Evolutionary conservation across 1,140 invertebrate species (phyloP).

Genomic region (Vanessa atalanta): DNA sequence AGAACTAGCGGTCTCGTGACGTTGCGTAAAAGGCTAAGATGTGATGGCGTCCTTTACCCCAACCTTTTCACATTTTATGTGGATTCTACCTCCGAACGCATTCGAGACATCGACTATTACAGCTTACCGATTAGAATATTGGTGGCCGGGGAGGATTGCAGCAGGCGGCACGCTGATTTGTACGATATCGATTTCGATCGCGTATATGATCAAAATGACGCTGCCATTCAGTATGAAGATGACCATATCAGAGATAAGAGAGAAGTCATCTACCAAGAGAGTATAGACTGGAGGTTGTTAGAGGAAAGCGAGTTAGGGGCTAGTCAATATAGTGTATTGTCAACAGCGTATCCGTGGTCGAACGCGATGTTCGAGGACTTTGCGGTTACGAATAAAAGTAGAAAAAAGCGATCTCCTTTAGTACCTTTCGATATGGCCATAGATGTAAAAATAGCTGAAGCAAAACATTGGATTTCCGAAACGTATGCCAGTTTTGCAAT

Average conservation of each 20-base stretch:
- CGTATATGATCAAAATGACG: slow-evolving; percentile 77
- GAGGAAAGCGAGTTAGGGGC: slow-evolving; percentile 69
- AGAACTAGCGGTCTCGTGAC: slow-evolving; percentile 87
- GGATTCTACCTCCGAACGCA: slow-evolving; percentile 89
- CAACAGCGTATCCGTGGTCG: slow-evolving; percentile 73
- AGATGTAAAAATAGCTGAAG: slow-evolving; percentile 83
- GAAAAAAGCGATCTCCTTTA: slow-evolving; percentile 68
- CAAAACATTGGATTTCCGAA: slow-evolving; percentile 91
- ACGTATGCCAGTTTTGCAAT: slow-evolving; percentile 91
- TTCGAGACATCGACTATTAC: slow-evolving; percentile 91
- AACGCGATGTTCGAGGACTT: slow-evolving; percentile 83
- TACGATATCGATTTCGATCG: slow-evolving; percentile 79
- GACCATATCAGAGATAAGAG: slow-evolving; percentile 73
- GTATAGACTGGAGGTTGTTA: slow-evolving; percentile 75
- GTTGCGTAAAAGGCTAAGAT: slow-evolving; percentile 86
- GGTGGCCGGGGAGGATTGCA: slow-evolving; percentile 87
- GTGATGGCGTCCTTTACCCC: slow-evolving; percentile 90
- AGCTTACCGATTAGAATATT: slow-evolving; percentile 89
- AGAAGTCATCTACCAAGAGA: slow-evolving; percentile 62
- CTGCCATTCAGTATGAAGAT: slow-evolving; percentile 71
- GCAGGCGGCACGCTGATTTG: slow-evolving; percentile 64
- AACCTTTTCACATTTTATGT: slow-evolving; percentile 92
- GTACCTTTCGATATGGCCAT: slow-evolving; percentile 80
- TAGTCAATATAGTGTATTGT: slow-evolving; percentile 76
- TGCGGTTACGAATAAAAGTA: slow-evolving; percentile 78